Base-by-base conservation (phyloP, 2,113 vertebrate species). In the Gallinago undulata region DNA sequence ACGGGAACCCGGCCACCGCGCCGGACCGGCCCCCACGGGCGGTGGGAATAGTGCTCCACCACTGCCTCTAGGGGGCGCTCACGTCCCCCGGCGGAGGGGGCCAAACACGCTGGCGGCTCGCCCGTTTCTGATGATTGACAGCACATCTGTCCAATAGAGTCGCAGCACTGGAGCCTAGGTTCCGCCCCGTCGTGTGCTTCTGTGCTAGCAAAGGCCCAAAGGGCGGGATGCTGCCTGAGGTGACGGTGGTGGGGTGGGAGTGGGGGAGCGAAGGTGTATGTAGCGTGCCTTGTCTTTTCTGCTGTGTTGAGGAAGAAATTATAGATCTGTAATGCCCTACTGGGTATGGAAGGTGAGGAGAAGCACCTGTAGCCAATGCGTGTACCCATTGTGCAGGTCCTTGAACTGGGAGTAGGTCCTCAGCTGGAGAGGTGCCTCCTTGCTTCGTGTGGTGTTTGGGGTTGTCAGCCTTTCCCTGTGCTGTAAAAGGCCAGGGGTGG, bases 211-310 rank as follows among this genome's bases (percentile, higher is more conserved):
- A 37, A 2, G 1, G 6, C 2, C 25, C 3, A 7, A 19, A 4
- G 50, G 5, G 2, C 0, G 1, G 0, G 2, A 3, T 11, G 7
- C 1, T 0, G 4, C 1, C 1, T 15, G 27, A 15, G 41, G 64
- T 0, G 39, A 2, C 22, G 30, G 37, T 4, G 12, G 7, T 14
- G 41, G 15, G 9, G 2, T 39, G 14, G 5, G 2, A 5, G 13
- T 7, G 37, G n/a, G n/a, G 0, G 10, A 2, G 45, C 4, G 1
- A 14, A 0, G 7, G 1, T 4, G 45, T 5, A 5, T 6, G 4
- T 2, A 12, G 5, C 13, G 14, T 43, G 41, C 3, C 3, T 22
- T 23, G 1, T 4, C 2, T 17, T 30, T 31, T 37, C 1, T 18
- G 50, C 0, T 5, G 5, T 22, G 31, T 8, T 10, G 9, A 8